Evolutionary conservation across 2,888 invertebrate species (phyloP).

Genomic region (Frankliniella intonsa): DNA sequence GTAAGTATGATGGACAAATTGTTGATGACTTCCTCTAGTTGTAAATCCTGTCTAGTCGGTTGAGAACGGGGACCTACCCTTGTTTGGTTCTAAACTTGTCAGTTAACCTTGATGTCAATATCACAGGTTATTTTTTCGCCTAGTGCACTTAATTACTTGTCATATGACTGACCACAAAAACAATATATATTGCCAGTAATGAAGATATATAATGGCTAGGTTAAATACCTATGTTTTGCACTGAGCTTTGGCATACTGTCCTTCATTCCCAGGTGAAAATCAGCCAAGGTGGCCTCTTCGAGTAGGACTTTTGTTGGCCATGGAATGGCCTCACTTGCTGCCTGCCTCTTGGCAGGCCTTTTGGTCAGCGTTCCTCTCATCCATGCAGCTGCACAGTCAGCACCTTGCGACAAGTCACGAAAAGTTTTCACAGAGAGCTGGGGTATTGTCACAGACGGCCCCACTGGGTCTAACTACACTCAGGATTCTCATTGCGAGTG

Average conservation of each 20-base stretch:
- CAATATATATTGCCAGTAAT: neutral
- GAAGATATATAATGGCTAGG: neutral
- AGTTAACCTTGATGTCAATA: constrained; percentile 16
- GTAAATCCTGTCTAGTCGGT: neutral
- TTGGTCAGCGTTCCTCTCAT: constrained; percentile 39
- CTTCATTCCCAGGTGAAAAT: neutral
- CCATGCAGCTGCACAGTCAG: constrained; percentile 46
- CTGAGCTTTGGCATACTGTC: neutral
- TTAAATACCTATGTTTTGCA: neutral
- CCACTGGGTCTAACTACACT: constrained; percentile 79
- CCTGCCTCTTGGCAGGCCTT: constrained; percentile 21
- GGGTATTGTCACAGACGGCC: constrained; percentile 86
- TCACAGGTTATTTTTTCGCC: neutral
- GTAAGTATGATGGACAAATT: neutral
- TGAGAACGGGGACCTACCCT: neutral
- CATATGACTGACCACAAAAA: neutral
- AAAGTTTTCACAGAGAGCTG: constrained; percentile 73
- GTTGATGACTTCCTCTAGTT: neutral
- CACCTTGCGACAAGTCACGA: constrained; percentile 77
- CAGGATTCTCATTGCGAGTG: constrained; percentile 94
- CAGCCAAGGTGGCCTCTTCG: constrained; percentile 22
- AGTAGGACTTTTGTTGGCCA: constrained; percentile 15
- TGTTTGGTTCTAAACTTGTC: neutral
- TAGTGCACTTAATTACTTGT: neutral
- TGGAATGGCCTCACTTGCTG: constrained; percentile 15